Evolutionary conservation across 2,797 vertebrate species (phyloP), one percentile per base, ranked within the genome.

Genomic region (Lacerta agilis): DNA sequence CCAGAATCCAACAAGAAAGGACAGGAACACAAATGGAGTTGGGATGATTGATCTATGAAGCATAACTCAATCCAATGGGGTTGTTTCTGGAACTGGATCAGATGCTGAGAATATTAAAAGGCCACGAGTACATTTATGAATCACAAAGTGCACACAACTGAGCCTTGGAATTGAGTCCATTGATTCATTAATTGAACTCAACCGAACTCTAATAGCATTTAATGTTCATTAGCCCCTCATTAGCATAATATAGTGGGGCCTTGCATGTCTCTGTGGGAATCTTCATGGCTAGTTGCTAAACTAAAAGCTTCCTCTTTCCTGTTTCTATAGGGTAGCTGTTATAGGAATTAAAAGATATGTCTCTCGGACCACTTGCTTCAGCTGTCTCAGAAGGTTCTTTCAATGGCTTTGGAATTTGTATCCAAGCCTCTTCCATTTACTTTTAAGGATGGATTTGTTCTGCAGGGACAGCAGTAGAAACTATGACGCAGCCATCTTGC

Each of bases 121-220:
- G 83, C 91, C 82, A 84, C 69, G 89, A 64, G 85, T 80, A 91
- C 87, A 88, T 86, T 95, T 38, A 55, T 89, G 66, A 92, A 94
- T 91, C 5, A 6, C 27, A 25, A 33, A 94, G 67, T 91, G 79
- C 86, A 58, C 92, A 69, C 79, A 83, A 86, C 25, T 79, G 75
- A 93, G 69, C 84, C 85, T 83, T 92, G 87, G 85, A 94, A 90
- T 94, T 90, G 92, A 90, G 94, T 79, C 17, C 85, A 90, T 94
- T 15, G 58, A 93, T 92, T 94, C 82, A 93, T 82, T 85, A 89
- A 84, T 80, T 89, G 87, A 93, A 94, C 77, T 33, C 91, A 93
- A 94, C 84, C 85, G 92, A 95, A 89, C 64, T 90, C 80, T 95
- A 92, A 94, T 92, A 20, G n/a, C 72, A 92, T 93, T 90, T 94